Percentiles rank a stretch among this genome's conserved stretches.
Conservation (phyloP, 2,797 vertebrate genomes). For the Clarias fuscus region DNA sequence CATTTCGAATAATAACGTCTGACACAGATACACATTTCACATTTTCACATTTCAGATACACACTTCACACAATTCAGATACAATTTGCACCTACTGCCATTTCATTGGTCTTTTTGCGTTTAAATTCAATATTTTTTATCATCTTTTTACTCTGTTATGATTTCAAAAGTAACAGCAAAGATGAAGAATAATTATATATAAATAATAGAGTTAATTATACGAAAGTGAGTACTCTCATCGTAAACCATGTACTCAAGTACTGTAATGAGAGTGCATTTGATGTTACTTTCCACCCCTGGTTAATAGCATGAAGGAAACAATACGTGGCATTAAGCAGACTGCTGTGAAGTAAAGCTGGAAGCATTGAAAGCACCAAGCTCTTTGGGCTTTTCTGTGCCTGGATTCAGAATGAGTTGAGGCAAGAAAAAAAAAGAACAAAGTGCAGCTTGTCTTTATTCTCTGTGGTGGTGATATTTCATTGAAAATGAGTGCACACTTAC, state of each 20-base stretch:
- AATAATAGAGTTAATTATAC: neutral
- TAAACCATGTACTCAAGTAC: neutral
- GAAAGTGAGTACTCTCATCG: neutral
- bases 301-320: neutral
- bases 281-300: constrained; percentile 9
- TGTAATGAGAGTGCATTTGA: neutral
- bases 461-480: constrained; percentile 25
- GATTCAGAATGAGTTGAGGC: neutral
- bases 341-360: neutral
- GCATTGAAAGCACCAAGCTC: neutral
- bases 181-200: neutral
- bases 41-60: too few species aligned
- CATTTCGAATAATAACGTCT: neutral
- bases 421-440: neutral
- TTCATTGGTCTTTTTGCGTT: neutral
- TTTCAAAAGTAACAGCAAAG: neutral
- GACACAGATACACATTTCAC: neutral
- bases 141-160: neutral
- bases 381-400: constrained; percentile 6
- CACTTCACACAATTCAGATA: neutral
- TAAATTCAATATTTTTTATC: neutral
- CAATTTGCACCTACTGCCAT: neutral
- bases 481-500: neutral
- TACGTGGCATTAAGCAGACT: neutral
- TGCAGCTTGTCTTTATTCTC: constrained; percentile 38